These are phyloP conservation scores for Mylabris sibirica DNA, from an alignment of 2,888 invertebrate genomes.

Conservation along the genomic window DNA sequence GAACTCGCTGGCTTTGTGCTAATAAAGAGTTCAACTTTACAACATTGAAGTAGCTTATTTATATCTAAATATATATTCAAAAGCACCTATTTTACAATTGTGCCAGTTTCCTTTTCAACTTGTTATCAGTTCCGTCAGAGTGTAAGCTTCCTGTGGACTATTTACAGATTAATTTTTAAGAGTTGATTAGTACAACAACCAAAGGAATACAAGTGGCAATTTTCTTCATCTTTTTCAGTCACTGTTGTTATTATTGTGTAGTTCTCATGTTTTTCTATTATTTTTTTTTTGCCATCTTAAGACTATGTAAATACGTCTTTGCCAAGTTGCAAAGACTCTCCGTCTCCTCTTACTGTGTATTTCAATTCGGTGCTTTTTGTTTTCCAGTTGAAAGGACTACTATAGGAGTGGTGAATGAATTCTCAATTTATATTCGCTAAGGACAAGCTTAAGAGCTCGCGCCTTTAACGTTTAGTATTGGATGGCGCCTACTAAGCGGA, in stretches of 20 bases:
- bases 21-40: not conserved
- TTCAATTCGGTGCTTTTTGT: constrained; percentile 50
- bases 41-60: not conserved
- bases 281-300: constrained; percentile 30
- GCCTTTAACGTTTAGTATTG: constrained; percentile 30
- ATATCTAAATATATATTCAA: not conserved
- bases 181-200: constrained; percentile 47
- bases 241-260: not conserved
- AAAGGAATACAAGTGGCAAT: constrained; percentile 54
- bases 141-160: constrained; percentile 33
- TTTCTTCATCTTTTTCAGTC: constrained; percentile 37
- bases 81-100: constrained; percentile 8
- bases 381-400: constrained; percentile 41
- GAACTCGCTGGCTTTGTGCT: not conserved
- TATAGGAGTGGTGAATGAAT: constrained; percentile 48
- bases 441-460: constrained; percentile 52
- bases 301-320: constrained; percentile 55
- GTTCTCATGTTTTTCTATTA: constrained; percentile 54
- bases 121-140: constrained; percentile 14
- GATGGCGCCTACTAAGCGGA: constrained; percentile 22
- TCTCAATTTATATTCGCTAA: constrained; percentile 59
- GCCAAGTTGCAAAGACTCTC: constrained; percentile 40
- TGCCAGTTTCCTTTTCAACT: not conserved
- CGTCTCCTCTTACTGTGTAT: constrained; percentile 32
- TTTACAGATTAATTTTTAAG: constrained; percentile 57